Conservation (phyloP, 2,888 invertebrate genomes). For the Aspidapion aeneum region DNA sequence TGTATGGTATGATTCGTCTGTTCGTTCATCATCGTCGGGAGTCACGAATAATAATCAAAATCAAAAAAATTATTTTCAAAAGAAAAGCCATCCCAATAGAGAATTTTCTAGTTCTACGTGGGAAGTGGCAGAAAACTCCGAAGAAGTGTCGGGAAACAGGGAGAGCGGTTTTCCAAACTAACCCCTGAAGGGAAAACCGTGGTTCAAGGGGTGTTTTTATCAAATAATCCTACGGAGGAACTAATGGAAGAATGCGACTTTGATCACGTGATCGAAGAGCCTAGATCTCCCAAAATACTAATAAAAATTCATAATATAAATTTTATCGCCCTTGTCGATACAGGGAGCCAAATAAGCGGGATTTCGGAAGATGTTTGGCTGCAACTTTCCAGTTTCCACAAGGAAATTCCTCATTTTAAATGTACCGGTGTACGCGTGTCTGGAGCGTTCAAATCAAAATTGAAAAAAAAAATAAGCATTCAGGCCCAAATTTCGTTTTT, state of each 20-base stretch:
- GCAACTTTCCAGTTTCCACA: conserved; percentile 6
- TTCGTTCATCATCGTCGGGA: no score
- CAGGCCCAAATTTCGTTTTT: conserved; percentile 1
- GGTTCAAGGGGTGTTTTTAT: neutral
- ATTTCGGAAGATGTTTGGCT: conserved; percentile 9
- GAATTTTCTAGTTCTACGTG: neutral
- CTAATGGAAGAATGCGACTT: conserved; percentile 10
- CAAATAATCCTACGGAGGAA: conserved; percentile 6
- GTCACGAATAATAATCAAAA: no score
- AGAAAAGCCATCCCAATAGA: neutral
- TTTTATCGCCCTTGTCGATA: conserved; percentile 7
- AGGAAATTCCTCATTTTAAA: conserved; percentile 5
- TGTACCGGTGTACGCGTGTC: conserved; percentile 7
- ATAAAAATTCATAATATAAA: conserved; percentile 5
- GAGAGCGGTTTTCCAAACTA: conserved; percentile 7
- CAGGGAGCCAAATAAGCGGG: conserved; percentile 9
- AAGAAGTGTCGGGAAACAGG: neutral
- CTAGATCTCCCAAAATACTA: conserved; percentile 5
- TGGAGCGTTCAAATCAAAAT: conserved; percentile 7
- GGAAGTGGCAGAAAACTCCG: neutral
- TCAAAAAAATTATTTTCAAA: neutral
- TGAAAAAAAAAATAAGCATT: neutral
- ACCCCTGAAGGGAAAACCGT: neutral
- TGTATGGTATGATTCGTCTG: no score
- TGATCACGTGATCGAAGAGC: conserved; percentile 4